Evolutionary conservation across 1,140 invertebrate genomes (phyloP).

Genomic region (Acromyrmex charruanus): DNA sequence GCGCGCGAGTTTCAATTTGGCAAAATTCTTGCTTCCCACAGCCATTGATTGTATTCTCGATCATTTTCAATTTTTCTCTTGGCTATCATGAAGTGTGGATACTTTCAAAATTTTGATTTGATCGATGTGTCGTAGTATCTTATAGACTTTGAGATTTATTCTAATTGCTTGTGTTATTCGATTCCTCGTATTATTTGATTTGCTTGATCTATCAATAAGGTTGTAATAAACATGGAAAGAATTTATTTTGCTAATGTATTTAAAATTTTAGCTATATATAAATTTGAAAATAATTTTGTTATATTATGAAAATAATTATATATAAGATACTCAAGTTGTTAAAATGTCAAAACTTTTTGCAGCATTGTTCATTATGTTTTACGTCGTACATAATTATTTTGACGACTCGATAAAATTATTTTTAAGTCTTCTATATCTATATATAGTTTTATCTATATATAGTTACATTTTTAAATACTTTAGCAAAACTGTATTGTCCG

Average conservation of each 20-base stretch:
- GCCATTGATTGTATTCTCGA: slow-evolving; percentile 21
- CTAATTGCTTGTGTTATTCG: neutral
- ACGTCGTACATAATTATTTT: too few relatives aligned
- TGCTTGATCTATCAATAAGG: neutral
- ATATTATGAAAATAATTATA: too few relatives aligned
- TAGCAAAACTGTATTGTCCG: too few relatives aligned
- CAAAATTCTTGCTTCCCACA: slow-evolving; percentile 40
- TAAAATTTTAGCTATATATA: too few relatives aligned
- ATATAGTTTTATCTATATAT: too few relatives aligned
- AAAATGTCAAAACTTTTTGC: too few relatives aligned
- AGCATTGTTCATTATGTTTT: too few relatives aligned
- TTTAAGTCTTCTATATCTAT: too few relatives aligned
- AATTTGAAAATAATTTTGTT: too few relatives aligned
- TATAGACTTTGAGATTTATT: neutral
- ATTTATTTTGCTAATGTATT: neutral
- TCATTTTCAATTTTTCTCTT: slow-evolving; percentile 20
- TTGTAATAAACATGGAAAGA: neutral
- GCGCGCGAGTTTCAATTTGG: slow-evolving; percentile 24
- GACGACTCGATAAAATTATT: too few relatives aligned
- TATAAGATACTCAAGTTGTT: too few relatives aligned
- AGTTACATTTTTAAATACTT: too few relatives aligned
- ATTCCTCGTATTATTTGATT: neutral
- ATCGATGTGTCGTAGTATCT: neutral
- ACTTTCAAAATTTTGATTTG: slow-evolving; percentile 4
- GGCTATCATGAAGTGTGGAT: neutral